Evolutionary conservation across 2,888 invertebrate species (phyloP), one percentile per base, ranked within the genome.

Genomic region (Ectropis crepuscularia): DNA sequence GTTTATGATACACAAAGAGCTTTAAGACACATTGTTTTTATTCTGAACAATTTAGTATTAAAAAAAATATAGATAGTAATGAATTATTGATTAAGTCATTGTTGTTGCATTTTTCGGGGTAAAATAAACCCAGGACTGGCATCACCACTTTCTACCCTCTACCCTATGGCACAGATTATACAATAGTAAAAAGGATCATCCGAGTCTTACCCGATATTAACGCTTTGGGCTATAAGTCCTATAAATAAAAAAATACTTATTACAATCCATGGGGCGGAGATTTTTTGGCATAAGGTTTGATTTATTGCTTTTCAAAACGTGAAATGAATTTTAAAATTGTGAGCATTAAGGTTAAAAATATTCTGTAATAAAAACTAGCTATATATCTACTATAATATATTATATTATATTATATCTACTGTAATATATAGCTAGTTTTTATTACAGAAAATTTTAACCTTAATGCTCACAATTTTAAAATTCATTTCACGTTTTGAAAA

Each of bases 161-260:
- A 50, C 38, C 51, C 51, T 51, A 41, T n/a, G 41, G 28, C 41
- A 53, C 43, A 55, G 55, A 47, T 46, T 55, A 55, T 16, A 6
- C 10, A 55, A n/a, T 41, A 55, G 55, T 55, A 71, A 78, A 70
- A 72, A 76, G 88, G 88, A 87, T 90, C 73, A 89, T 89, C 89
- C 87, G 74, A 74, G 78, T 87, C 90, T 89, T 86, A 78, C 81
- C 70, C 86, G 86, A 92, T 92, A 92, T 92, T 92, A 92, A 80
- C 87, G 86, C 92, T 89, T 77, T 79, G 78, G 90, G 92, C 90
- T 70, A 86, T 82, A 80, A 79, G 79, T 72, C 79, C 83, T 74
- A 85, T 88, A 87, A 87, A 88, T 89, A 91, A 90, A 90, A 86
- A 90, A 81, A 89, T 83, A 86, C 87, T 87, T 89, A 90, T 88